phyloP scores from a whole-genome alignment of 1,140 invertebrate species.

The Saccostrea glomerata region DNA sequence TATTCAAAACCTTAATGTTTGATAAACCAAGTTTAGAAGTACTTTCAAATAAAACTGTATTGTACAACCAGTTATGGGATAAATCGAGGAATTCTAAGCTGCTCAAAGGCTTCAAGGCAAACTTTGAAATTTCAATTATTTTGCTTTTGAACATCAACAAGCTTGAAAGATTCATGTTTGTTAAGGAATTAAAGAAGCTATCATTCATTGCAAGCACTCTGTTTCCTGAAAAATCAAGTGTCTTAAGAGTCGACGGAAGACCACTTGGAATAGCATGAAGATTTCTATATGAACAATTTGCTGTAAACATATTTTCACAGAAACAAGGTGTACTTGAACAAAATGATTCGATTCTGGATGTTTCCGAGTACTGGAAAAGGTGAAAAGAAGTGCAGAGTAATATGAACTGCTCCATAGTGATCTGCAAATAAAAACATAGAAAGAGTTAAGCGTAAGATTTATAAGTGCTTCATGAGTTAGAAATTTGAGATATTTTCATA shows the following conservation, averaged over 20 bases:
- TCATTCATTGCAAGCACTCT: neutral
- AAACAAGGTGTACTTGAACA: neutral
- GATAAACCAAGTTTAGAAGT: neutral
- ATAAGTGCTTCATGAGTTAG: too few species aligned
- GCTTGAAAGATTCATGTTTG: neutral
- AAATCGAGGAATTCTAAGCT: slow-evolving; percentile 14
- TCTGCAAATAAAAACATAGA: too few species aligned
- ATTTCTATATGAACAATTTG: slow-evolving; percentile 3
- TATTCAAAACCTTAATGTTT: neutral
- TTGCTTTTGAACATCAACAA: neutral
- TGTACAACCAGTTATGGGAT: neutral
- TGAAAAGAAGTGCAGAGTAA: too few species aligned
- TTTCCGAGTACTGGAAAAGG: too few species aligned
- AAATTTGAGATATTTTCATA: too few species aligned
- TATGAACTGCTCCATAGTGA: too few species aligned
- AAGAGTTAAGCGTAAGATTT: too few species aligned
- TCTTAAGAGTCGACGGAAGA: neutral
- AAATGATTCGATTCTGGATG: neutral
- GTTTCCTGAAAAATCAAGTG: neutral
- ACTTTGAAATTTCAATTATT: neutral
- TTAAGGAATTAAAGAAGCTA: neutral
- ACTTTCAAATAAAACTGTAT: neutral
- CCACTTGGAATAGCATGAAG: neutral
- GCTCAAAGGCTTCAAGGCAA: neutral
- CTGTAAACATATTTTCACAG: neutral